Conservation (phyloP, 2,797 vertebrate genomes). For the Staurois parvus region DNA sequence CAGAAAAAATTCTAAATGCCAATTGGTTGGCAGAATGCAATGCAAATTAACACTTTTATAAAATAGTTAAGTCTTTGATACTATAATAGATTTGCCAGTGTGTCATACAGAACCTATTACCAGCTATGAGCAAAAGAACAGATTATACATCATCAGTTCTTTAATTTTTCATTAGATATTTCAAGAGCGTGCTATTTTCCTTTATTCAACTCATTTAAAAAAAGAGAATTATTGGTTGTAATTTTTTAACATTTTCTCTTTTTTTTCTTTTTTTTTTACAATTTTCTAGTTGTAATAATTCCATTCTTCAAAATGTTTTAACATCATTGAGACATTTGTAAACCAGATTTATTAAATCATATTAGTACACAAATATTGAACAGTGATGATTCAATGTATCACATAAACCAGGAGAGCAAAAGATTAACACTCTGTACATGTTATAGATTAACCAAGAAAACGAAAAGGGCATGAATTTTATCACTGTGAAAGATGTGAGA, state of each 20-base stretch:
- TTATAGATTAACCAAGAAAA: conserved; percentile 44
- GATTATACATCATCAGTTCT: not conserved
- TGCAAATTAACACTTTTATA: not conserved
- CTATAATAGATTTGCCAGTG: not conserved
- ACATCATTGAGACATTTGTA: not conserved
- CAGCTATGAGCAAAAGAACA: not conserved
- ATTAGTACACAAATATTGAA: conserved; percentile 33
- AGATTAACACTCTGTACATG: conserved; percentile 36
- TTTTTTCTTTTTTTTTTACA: not conserved
- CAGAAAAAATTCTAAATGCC: not conserved
- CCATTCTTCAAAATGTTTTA: conserved; percentile 22
- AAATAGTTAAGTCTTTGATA: not conserved
- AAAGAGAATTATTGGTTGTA: not conserved
- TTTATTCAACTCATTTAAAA: not conserved
- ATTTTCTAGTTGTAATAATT: not conserved
- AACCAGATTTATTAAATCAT: conserved; percentile 38
- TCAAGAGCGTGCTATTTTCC: not conserved
- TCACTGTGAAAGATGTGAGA: conserved; percentile 47
- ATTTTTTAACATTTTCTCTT: not conserved
- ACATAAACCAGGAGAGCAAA: conserved; percentile 15
- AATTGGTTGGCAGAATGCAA: not conserved
- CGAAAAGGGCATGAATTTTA: conserved; percentile 58
- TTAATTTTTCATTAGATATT: not conserved
- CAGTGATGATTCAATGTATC: conserved; percentile 28
- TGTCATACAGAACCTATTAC: not conserved